Conservation (phyloP, 2,113 vertebrate species). For the Perognathus longimembris region DNA sequence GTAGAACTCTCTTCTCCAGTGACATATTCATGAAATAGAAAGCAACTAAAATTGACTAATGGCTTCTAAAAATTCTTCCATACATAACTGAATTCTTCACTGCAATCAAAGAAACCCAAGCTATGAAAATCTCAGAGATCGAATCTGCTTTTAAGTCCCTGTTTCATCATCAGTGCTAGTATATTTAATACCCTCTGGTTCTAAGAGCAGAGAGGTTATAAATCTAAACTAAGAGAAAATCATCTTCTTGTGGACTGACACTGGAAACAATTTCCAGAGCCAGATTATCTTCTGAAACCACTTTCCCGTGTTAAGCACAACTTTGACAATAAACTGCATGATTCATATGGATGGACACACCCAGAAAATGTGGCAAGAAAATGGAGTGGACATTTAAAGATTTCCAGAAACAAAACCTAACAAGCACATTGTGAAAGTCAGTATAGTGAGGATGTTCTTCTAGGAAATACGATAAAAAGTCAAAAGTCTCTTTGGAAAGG, state of each 20-base stretch:
- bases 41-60: neutral
- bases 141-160: neutral
- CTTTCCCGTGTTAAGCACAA: constrained; percentile 33
- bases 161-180: neutral
- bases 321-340: constrained; percentile 3
- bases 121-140: neutral
- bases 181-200: constrained; percentile 29
- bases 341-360: neutral
- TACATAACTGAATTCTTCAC: neutral
- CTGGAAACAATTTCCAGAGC: neutral
- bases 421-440: neutral
- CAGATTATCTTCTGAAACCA: constrained; percentile 7
- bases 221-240: constrained; percentile 36
- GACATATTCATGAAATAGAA: neutral
- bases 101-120: neutral
- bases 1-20: neutral
- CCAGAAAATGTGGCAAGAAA: constrained; percentile 7
- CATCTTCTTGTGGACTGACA: neutral
- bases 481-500: neutral
- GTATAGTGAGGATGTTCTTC: neutral
- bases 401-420: neutral
- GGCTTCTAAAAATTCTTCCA: neutral
- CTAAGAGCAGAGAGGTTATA: constrained; percentile 1
- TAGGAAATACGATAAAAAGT: neutral
- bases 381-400: neutral